These are phyloP conservation scores for Austrolebias charrua DNA, from an alignment of 2,797 vertebrate genomes.

Conservation along the genomic window DNA sequence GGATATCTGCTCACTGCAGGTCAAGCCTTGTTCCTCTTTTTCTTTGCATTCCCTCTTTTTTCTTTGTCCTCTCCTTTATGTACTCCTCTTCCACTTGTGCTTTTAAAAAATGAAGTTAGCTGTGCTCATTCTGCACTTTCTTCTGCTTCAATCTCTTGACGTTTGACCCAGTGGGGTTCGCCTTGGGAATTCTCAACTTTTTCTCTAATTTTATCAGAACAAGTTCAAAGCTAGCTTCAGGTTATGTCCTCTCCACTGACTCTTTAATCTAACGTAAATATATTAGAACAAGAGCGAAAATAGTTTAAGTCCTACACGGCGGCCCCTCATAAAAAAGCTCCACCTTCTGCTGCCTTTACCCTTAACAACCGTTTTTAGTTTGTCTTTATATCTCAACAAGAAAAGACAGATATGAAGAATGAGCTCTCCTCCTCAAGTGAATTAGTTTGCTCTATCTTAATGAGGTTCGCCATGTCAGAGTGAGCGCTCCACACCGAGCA, in stretches of 20 bases:
- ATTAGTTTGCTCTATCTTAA: slow-evolving; percentile 77
- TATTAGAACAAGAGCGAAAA: slow-evolving; percentile 44
- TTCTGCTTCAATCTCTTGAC: slow-evolving; percentile 23
- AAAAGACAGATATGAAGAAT: slow-evolving; percentile 60
- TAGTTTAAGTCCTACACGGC: too few species aligned
- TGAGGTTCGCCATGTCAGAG: slow-evolving; percentile 72
- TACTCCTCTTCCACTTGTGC: slow-evolving; percentile 10
- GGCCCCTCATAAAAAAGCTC: too few species aligned
- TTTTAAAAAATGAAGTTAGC: slow-evolving; percentile 47
- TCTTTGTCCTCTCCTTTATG: slow-evolving; percentile 9
- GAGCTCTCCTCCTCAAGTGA: slow-evolving; percentile 67
- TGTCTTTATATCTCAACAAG: slow-evolving; percentile 62
- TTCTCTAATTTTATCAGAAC: slow-evolving; percentile 23
- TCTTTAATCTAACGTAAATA: slow-evolving; percentile 50
- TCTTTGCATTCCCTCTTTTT: slow-evolving; percentile 20
- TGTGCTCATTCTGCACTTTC: slow-evolving; percentile 41
- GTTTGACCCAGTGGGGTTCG: slow-evolving; percentile 24
- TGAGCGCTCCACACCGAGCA: slow-evolving; percentile 60
- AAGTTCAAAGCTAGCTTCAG: slow-evolving; percentile 47
- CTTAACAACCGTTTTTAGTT: slow-evolving; percentile 57
- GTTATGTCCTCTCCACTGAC: slow-evolving; percentile 31
- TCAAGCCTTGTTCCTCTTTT: slow-evolving; percentile 21
- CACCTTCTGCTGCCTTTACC: slow-evolving; percentile 51
- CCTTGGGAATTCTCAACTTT: slow-evolving; percentile 15
- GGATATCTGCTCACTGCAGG: slow-evolving; percentile 58